Percentiles rank a stretch among this genome's conserved stretches.
Evolutionary conservation across 2,113 vertebrate genomes (phyloP).

Genomic region (Struthidea cinerea): DNA sequence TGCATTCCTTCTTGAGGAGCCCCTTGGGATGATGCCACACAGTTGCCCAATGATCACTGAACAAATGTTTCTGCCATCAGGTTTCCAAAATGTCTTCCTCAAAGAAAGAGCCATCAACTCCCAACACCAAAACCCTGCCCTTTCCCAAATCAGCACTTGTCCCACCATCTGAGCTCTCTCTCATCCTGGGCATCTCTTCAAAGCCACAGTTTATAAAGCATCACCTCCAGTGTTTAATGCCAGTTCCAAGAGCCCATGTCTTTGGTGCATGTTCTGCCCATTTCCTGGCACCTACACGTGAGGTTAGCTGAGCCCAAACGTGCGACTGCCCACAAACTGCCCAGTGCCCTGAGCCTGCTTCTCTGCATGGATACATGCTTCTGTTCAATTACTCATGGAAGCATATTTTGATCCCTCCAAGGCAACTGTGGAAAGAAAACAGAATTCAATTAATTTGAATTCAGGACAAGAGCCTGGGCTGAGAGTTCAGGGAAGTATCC

Average conservation of each 20-base stretch:
- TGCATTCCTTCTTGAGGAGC: rapidly evolving
- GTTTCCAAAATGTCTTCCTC: not conserved
- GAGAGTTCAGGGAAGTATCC: not conserved
- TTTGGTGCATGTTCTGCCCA: not conserved
- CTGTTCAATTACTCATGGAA: not conserved
- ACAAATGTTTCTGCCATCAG: not conserved
- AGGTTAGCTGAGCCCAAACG: not conserved
- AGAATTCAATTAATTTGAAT: not conserved
- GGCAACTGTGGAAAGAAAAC: not conserved
- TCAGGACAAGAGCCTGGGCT: not conserved
- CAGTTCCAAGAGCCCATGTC: not conserved
- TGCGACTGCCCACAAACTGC: not conserved
- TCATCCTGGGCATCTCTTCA: not conserved
- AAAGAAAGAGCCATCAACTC: not conserved
- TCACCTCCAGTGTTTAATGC: not conserved
- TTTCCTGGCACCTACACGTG: rapidly evolving
- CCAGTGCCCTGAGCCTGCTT: not conserved
- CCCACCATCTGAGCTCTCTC: not conserved
- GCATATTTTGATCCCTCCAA: not conserved
- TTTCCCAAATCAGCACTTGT: not conserved
- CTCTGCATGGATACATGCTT: not conserved
- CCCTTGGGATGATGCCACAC: not conserved
- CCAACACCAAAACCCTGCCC: not conserved
- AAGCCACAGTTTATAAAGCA: not conserved
- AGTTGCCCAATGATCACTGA: not conserved